Evolutionary conservation across 2,113 vertebrate genomes (phyloP), one percentile per base, ranked within the genome.

Genomic region (Rana temporaria): DNA sequence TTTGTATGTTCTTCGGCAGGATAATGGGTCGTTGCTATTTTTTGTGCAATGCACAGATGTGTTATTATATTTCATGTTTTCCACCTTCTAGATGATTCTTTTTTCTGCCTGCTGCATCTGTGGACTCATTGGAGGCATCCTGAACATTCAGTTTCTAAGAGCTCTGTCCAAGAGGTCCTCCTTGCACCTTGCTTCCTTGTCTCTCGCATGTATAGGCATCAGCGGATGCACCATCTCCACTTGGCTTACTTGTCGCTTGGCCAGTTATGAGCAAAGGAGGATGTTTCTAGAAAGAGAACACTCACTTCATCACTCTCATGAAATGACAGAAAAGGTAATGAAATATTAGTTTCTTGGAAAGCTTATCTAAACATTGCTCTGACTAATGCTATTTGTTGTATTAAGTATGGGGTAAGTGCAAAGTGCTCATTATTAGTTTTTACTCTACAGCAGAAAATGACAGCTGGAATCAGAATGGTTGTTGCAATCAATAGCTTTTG

Each of bases 41-140:
- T 4, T 74, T 20, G 24, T 30, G 55, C 15, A 85, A 19, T 16
- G 14, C 0, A 17, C 20, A 64, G 32, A 73, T 14, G 15, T 71
- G 68, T 87, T 78, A 38, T 18, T 55, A 12, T n/a, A 4, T 59
- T 85, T 87, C 34, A 89, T 86, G 80, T 85, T 89, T 85, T 85
- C 87, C 26, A 55, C 56, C 42, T 56, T 42, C 72, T 88, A 99
- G 98, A 99, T 99, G 98, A 99, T 99, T 89, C 92, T 99, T 72
- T 99, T 99, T 87, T 99, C 98, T 34, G 97, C 98, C 18, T 99
- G 97, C 90, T 99, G 98, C 88, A 99, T 99, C 91, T 99, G 98
- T 64, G 98, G 98, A 79, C 94, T 99, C 85, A 99, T 99, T 12
- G 96, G 96, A 56, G 98, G 98, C 83, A 99, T 99, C 92, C 91